Conservation (phyloP, 2,888 invertebrate genomes). For the Melipona beecheii region DNA sequence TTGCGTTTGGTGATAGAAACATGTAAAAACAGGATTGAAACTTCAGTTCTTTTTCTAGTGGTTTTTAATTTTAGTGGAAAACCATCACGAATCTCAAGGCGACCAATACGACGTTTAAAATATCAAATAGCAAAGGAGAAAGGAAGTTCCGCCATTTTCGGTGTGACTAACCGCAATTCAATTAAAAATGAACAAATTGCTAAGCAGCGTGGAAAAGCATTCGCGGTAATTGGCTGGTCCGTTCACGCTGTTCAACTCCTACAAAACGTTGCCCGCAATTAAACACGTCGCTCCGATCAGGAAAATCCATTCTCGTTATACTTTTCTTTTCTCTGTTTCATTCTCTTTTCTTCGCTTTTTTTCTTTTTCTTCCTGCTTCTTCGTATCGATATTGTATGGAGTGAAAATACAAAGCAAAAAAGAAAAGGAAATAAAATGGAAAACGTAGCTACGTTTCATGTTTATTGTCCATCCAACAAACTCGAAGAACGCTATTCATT, state of each 20-base stretch:
- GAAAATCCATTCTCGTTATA: slow-evolving; percentile 60
- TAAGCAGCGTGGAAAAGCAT: not conserved
- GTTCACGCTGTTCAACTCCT: slow-evolving; percentile 25
- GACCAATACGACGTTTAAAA: not conserved
- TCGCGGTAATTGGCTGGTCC: slow-evolving; percentile 8
- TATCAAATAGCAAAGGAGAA: not conserved
- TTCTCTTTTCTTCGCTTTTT: not conserved
- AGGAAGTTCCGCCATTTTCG: not conserved
- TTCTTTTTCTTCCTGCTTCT: not conserved
- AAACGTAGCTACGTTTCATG: slow-evolving; percentile 11
- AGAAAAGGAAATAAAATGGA: not conserved
- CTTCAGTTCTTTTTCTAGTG: not conserved
- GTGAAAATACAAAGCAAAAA: not conserved
- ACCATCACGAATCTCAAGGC: not conserved
- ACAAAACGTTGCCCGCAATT: slow-evolving; percentile 44
- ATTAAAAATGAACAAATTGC: not conserved
- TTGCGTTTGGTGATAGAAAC: not conserved
- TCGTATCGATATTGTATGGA: not conserved
- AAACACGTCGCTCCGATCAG: slow-evolving; percentile 40
- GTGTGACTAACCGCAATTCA: not conserved
- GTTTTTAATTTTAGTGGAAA: not conserved
- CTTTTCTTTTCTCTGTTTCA: not conserved
- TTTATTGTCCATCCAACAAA: not conserved
- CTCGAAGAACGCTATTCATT: not conserved
- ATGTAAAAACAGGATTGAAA: not conserved